Conservation (phyloP, 1,140 invertebrate species). For the Pentalonia nigronervosa region DNA sequence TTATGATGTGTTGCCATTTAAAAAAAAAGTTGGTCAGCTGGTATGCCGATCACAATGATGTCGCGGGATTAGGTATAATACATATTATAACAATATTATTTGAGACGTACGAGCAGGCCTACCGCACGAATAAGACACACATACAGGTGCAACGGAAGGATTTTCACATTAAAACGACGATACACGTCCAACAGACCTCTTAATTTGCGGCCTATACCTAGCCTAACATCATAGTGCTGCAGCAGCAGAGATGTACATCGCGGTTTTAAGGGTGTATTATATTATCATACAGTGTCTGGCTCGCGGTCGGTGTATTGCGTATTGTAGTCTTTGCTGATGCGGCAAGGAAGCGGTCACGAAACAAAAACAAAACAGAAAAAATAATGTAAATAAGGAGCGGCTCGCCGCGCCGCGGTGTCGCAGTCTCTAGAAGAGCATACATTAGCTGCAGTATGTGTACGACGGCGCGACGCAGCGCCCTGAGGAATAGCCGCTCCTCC, state of each 20-base stretch:
- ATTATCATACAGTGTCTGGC: neutral
- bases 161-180: neutral
- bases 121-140: neutral
- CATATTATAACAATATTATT: neutral
- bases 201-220: neutral
- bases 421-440: neutral
- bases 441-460: neutral
- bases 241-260: neutral
- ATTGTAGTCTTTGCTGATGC: neutral
- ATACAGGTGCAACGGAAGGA: neutral
- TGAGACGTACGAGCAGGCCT: neutral
- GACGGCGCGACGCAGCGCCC: too few relatives aligned
- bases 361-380: neutral
- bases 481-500: neutral
- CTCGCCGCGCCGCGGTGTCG: neutral
- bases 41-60: neutral
- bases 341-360: neutral
- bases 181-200: neutral
- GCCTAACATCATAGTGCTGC: too few relatives aligned
- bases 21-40: neutral
- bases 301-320: neutral
- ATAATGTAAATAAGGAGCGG: constrained; percentile 10
- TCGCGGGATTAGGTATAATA: neutral
- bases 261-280: neutral
- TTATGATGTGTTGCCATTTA: neutral